Evolutionary conservation across 2,797 vertebrate genomes (phyloP), one percentile per base, ranked within the genome.

Genomic region (Hirundo rustica): DNA sequence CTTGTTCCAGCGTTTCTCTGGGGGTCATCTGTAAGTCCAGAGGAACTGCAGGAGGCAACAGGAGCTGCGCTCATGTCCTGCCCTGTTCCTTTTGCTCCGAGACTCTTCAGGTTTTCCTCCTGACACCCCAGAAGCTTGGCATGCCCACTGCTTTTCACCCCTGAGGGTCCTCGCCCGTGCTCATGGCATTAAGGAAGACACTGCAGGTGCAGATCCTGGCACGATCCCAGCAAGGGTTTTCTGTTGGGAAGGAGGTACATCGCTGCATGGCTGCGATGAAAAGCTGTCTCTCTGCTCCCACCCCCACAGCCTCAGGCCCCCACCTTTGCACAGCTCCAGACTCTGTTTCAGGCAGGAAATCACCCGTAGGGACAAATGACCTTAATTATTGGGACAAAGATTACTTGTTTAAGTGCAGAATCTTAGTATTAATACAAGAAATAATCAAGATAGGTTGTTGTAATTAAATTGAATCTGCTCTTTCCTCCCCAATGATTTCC

Each of bases 311-410:
- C 75, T 74, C 61, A 54, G 85, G 20, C 22, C 42, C 16, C 51
- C 68, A 92, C 85, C 62, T 85, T 80, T 11, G 3, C 62, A 60
- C 50, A 80, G 57, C 58, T 84, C 36, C 66, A 83, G 62, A 32
- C n/a, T 8, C n/a, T 8, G 21, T 78, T 91, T 88, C 79, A 75
- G 70, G 72, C 84, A 93, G 61, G 27, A 92, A 91, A 93, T 58
- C 83, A 91, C 79, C 85, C 76, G 17, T 27, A 68, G 85, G 92
- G 88, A 94, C 57, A 75, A 88, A 78, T 32, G 13, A 77, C 83
- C 81, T 91, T 78, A 80, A 88, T 94, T 93, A 95, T 84, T 84
- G 85, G 79, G 54, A 89, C 70, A 88, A 92, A 84, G 76, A 86
- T 86, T 61, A 38, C 60, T 89, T 79, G 60, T 70, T 87, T 53